These are phyloP conservation scores for Diabrotica virgifera DNA, from an alignment of 1,140 invertebrate species.

Conservation along the genomic window DNA sequence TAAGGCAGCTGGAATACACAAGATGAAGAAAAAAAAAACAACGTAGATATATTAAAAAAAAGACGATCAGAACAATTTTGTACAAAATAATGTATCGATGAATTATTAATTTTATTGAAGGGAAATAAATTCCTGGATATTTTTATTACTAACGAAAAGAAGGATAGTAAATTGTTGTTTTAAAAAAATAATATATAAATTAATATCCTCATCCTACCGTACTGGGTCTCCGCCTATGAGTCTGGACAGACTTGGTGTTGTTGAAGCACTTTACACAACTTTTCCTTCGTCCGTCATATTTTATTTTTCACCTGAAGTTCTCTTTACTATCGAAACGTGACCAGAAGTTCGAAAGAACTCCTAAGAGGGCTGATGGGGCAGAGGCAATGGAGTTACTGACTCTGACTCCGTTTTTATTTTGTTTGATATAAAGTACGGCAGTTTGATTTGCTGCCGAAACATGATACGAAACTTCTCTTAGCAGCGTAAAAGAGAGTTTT, in stretches of 20 bases:
- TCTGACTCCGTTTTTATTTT: conserved; percentile 20
- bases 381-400: conserved; percentile 15
- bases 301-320: conserved; percentile 33
- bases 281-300: conserved; percentile 29
- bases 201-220: no score
- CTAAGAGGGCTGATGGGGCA: conserved; percentile 16
- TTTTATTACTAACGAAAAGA: no score
- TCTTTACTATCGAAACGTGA: conserved; percentile 31
- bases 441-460: conserved; percentile 22
- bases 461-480: conserved; percentile 5
- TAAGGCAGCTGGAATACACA: no score
- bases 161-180: no score
- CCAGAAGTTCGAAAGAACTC: conserved; percentile 22
- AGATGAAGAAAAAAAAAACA: no score
- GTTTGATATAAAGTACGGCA: conserved; percentile 21
- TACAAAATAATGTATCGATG: no score
- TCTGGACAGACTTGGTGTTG: conserved; percentile 10
- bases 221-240: neutral
- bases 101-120: no score
- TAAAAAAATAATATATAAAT: no score
- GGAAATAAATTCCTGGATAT: no score
- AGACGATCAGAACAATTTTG: no score
- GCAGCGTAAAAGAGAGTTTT: no score
- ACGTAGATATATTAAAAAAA: no score
- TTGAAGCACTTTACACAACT: conserved; percentile 28